Percentiles rank a stretch among this genome's conserved stretches.
Evolutionary conservation across 2,888 invertebrate genomes (phyloP).

Genomic region (Rhodophaea formosa): DNA sequence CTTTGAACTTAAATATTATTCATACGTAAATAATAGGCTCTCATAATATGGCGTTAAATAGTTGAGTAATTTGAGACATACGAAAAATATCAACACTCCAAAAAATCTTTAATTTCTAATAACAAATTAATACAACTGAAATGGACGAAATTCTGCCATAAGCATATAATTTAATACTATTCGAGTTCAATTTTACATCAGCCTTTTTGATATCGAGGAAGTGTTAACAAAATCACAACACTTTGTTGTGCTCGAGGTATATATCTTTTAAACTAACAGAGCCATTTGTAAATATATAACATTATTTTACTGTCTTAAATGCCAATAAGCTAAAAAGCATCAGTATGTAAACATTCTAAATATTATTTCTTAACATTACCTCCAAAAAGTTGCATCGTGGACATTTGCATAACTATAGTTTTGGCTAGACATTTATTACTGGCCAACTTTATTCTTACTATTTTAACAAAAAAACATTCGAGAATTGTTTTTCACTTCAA

Average conservation of each 20-base stretch:
- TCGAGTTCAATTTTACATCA: not conserved
- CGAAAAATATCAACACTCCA: not conserved
- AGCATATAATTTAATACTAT: not conserved
- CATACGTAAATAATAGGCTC: not conserved
- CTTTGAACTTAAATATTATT: not conserved
- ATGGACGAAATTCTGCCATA: slow-evolving; percentile 4
- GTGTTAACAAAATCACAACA: not conserved
- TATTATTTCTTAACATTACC: not conserved
- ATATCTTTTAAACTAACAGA: not conserved
- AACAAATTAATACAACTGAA: not conserved
- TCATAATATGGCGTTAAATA: not conserved
- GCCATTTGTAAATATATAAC: not conserved
- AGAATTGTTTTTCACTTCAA: too few relatives aligned
- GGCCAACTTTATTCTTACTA: too few relatives aligned
- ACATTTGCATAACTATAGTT: not conserved
- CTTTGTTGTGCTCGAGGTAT: slow-evolving; percentile 1
- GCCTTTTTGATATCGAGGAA: not conserved
- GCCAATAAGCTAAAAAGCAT: slow-evolving; percentile 24
- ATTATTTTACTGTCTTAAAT: slow-evolving; percentile 15
- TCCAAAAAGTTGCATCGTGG: not conserved
- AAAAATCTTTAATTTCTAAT: not conserved
- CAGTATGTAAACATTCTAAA: not conserved
- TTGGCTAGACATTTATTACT: too few relatives aligned
- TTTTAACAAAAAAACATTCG: too few relatives aligned
- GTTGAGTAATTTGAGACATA: not conserved